Base-by-base conservation (phyloP, 2,113 vertebrate genomes). In the Anoplopoma fimbria region DNA sequence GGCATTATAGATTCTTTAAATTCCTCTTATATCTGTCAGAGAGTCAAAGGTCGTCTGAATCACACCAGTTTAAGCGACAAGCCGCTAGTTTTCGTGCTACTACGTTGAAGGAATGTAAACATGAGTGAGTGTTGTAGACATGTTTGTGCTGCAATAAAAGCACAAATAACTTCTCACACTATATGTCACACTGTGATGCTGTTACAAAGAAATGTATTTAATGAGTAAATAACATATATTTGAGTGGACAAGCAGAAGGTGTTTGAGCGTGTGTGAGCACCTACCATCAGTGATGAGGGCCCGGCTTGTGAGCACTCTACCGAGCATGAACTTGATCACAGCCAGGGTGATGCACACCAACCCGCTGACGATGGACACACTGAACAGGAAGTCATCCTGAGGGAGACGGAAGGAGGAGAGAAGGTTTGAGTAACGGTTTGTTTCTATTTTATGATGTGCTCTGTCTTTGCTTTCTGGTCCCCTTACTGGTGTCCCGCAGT, bases 331-430 rank as follows among this genome's bases (percentile, higher is more conserved):
- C 93, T 99, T 99, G 87, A 97, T 82, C 77, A 96, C 94, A 0
- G 97, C 96, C 95, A 99, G 91, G 87, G 93, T 89, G 77, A 96
- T 93, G 89, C 98, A 99, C 25, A 96, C 91, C 92, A 99, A 86
- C 77, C 98, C 98, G 51, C 98, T 99, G 92, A 99, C 86, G 81
- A 99, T 95, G 73, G 98, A 99, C 86, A 99, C 97, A 4, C 97
- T 97, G 79, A 99, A 99, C 69, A 99, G 96, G 93, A 99, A 99
- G 74, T 96, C 95, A 47, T 98, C 98, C 98, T 99, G 92, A 42
- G 83, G 82, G 23, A 67, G 15, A 61, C 9, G 85, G 19, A 70
- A 9, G n/a, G 21, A 69, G 31, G 13, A 29, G 14, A 64, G 17
- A 47, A 1, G n/a, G 25, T 6, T 2, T 27, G 47, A 29, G 33